Percentiles rank a stretch among this genome's conserved stretches.
Conservation (phyloP, 2,888 invertebrate genomes). For the Gari tellinella region DNA sequence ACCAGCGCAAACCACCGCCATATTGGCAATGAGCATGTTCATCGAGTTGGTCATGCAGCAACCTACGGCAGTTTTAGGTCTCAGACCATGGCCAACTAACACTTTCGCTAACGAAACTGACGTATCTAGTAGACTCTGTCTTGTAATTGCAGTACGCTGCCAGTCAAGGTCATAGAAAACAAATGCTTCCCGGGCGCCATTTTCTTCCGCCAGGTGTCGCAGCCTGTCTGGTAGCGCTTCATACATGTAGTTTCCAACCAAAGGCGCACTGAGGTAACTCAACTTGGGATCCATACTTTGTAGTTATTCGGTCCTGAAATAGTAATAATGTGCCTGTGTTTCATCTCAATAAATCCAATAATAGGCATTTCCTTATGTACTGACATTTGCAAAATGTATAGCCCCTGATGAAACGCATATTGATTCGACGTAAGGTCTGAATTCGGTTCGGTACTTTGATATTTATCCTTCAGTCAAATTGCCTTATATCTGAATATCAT, state of each 20-base stretch:
- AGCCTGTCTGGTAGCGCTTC: conserved; percentile 36
- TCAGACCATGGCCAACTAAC: conserved; percentile 30
- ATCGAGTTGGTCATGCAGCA: conserved; percentile 53
- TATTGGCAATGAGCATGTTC: conserved; percentile 23
- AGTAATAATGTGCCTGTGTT: too few species aligned
- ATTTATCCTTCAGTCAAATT: too few species aligned
- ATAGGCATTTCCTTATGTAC: too few species aligned
- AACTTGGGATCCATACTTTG: too few species aligned
- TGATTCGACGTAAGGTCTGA: too few species aligned
- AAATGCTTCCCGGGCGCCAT: conserved; percentile 45
- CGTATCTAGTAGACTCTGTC: conserved; percentile 29
- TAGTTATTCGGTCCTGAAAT: too few species aligned
- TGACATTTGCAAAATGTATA: too few species aligned
- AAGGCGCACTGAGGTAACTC: conserved; percentile 29
- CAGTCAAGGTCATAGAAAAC: conserved; percentile 35
- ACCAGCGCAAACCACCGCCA: conserved; percentile 36
- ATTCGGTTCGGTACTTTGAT: too few species aligned
- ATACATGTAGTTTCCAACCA: conserved; percentile 32
- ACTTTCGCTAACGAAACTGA: conserved; percentile 18
- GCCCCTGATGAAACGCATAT: too few species aligned
- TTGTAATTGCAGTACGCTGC: conserved; percentile 18
- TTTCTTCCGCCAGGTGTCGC: conserved; percentile 26
- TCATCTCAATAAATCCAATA: too few species aligned
- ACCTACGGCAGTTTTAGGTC: conserved; percentile 27
- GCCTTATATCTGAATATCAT: too few species aligned